These are phyloP conservation scores for Vandiemenella viatica DNA, from an alignment of 2,888 invertebrate species.

Conservation along the genomic window DNA sequence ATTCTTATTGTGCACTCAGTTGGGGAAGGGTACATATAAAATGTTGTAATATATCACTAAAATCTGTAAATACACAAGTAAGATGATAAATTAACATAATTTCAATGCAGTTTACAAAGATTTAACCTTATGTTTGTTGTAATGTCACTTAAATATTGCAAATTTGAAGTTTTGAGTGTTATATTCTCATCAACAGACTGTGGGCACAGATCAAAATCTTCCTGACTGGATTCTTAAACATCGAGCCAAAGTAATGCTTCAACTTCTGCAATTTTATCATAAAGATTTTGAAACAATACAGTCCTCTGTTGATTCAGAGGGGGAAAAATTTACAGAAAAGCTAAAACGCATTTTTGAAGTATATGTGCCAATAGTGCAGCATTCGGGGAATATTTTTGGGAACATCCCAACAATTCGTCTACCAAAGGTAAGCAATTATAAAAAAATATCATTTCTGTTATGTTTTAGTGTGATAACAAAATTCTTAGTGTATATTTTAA, in stretches of 20 bases:
- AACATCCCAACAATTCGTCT: conserved; percentile 65
- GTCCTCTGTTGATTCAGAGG: conserved; percentile 35
- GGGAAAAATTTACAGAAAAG: conserved; percentile 49
- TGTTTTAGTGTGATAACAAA: too few species aligned
- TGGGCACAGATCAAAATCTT: conserved; percentile 74
- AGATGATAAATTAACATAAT: too few species aligned
- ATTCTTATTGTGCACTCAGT: too few species aligned
- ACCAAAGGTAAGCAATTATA: conserved; percentile 65
- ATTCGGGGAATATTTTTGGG: conserved; percentile 70
- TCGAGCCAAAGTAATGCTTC: conserved; percentile 59
- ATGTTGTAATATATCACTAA: too few species aligned
- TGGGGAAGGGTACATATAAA: too few species aligned
- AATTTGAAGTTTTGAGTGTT: too few species aligned
- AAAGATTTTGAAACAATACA: conserved; percentile 62
- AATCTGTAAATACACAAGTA: too few species aligned
- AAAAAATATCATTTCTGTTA: too few species aligned
- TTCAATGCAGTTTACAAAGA: too few species aligned
- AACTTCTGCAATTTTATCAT: conserved; percentile 70
- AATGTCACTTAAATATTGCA: too few species aligned
- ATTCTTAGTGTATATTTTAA: too few species aligned
- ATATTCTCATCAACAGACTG: conserved; percentile 42
- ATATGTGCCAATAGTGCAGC: conserved; percentile 72
- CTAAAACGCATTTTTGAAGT: conserved; percentile 76
- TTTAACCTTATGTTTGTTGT: too few species aligned
- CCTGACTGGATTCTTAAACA: conserved; percentile 68